Percentiles rank a stretch among this genome's conserved stretches.
Evolutionary conservation across 2,888 invertebrate genomes (phyloP).

Genomic region (Xanthia togata): DNA sequence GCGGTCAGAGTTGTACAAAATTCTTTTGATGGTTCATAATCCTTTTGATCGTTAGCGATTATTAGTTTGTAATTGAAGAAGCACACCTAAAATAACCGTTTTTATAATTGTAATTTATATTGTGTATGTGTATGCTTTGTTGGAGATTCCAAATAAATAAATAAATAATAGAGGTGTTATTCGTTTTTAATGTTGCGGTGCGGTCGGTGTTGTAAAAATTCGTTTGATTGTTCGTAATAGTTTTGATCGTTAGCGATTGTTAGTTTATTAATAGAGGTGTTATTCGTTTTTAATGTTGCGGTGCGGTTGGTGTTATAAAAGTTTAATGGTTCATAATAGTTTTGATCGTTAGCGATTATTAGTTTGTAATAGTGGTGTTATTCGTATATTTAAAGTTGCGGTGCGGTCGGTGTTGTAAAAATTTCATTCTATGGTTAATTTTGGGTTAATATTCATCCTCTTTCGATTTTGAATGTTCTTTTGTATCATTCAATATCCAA

Average conservation of each 20-base stretch:
- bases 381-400: conserved; percentile 9
- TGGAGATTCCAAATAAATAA: too few species aligned
- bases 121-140: too few species aligned
- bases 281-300: conserved; percentile 9
- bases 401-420: conserved; percentile 12
- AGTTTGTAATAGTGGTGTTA: conserved; percentile 17
- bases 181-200: too few species aligned
- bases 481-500: not conserved
- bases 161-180: too few species aligned
- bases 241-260: conserved; percentile 34
- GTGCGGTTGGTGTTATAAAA: conserved; percentile 11
- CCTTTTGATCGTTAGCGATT: too few species aligned
- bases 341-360: conserved; percentile 34
- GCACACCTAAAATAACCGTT: too few species aligned
- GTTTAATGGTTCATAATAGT: conserved; percentile 35
- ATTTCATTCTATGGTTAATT: not conserved
- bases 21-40: too few species aligned
- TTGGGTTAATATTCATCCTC: conserved; percentile 21
- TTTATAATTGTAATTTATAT: too few species aligned
- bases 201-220: too few species aligned
- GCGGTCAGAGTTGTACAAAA: too few species aligned
- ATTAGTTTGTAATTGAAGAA: too few species aligned
- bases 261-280: conserved; percentile 16
- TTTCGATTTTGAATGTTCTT: not conserved
- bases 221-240: too few species aligned